These are phyloP conservation scores for Diadema setosum DNA, from an alignment of 35 echinoderm and acorn worm genomes.

Conservation along the genomic window DNA sequence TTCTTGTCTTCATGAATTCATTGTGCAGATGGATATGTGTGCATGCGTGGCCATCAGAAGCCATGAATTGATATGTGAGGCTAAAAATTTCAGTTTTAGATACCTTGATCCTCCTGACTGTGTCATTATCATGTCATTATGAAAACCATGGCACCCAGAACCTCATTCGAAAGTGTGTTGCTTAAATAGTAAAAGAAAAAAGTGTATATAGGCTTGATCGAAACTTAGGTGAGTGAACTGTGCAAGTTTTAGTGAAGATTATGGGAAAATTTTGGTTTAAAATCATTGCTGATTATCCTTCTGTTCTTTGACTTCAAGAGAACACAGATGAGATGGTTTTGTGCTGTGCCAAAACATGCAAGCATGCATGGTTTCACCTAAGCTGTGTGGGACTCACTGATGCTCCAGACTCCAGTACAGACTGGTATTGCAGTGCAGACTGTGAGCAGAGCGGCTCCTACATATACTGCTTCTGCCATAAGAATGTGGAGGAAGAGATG, in stretches of 20 bases:
- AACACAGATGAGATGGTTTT: not conserved
- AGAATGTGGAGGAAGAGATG: not conserved
- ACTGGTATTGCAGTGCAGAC: not conserved
- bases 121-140: too few relatives aligned
- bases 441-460: not conserved
- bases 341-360: not conserved
- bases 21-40: too few relatives aligned
- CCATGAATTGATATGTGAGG: too few relatives aligned
- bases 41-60: too few relatives aligned
- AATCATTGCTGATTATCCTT: not conserved
- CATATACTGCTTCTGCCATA: constrained; percentile 11
- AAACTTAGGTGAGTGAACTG: not conserved
- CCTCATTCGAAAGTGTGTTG: too few relatives aligned
- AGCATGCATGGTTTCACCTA: not conserved
- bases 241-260: not conserved
- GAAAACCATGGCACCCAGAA: too few relatives aligned
- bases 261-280: not conserved
- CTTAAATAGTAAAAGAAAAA: not conserved
- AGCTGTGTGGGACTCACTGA: not conserved
- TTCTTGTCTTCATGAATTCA: not conserved
- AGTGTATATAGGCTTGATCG: not conserved
- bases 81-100: too few relatives aligned
- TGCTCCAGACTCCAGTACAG: not conserved
- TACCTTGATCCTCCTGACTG: too few relatives aligned
- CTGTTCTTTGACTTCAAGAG: not conserved